Base-by-base conservation (phyloP, 1,140 invertebrate genomes). In the Cheumatopsyche charites region DNA sequence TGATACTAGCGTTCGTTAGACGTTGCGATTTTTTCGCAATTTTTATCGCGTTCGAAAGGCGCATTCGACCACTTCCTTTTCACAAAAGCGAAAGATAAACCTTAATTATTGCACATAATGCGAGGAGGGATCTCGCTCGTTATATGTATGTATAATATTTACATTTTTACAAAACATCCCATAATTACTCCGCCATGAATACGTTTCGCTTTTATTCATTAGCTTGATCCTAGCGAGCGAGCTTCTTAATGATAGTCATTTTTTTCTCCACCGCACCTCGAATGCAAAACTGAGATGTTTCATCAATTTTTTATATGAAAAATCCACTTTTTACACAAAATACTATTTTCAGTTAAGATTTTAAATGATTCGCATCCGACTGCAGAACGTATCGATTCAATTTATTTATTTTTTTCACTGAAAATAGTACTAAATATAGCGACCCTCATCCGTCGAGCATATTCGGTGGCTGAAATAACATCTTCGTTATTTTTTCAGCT, bases 401-500 rank as follows among this genome's bases (percentile, higher is more conserved):
- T n/a, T n/a, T n/a, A n/a, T n/a, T n/a, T n/a, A n/a, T n/a, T n/a
- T n/a, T 58, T 19, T 25, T 11, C 19, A 23, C 25, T 11, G 21
- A 58, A 47, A 47, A 25, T 25, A 25, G 23, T 25, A 19, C 62
- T 63, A 63, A 63, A 63, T 63, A 63, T 63, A 63, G 42, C 62
- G 9, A 42, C 11, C 29, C 26, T 62, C 58, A 13, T 36, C 58
- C 7, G 23, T 21, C 23, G n/a, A 26, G 23, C n/a, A n/a, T 25
- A 19, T 52, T 15, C 47, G 19, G n/a, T 15, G 47, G 47, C 29
- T 52, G 47, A 13, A 52, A 52, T 52, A 52, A 52, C 19, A 62
- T 19, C 62, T 7, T 41, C 42, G 36, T 41, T 36, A 45, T 66
- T 66, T 66, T 66, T 66, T 42, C 63, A 66, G 63, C 43, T 66